A percentile compares a stretch with the other conserved stretches of the same genome.
These are phyloP conservation scores for Neuroterus valhalla DNA, from an alignment of 1,140 invertebrate species.

Conservation along the genomic window DNA sequence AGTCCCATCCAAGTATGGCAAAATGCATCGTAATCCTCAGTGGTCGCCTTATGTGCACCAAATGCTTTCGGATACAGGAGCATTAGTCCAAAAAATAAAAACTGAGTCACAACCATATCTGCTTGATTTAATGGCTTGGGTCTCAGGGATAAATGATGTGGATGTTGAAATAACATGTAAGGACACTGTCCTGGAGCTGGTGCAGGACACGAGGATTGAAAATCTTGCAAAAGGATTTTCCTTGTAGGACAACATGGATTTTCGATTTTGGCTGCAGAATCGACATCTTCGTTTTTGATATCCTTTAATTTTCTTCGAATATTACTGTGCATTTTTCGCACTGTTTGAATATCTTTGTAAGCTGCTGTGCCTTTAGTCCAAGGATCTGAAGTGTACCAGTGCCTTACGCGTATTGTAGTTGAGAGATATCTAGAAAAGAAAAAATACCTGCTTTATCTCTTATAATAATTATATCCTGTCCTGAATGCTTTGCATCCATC, in stretches of 20 bases:
- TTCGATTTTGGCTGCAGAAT: constrained; percentile 49
- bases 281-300: constrained; percentile 44
- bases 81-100: constrained; percentile 85
- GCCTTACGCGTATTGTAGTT: constrained; percentile 68
- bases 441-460: neutral
- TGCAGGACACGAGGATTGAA: constrained; percentile 42
- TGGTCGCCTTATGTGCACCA: constrained; percentile 75
- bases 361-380: constrained; percentile 66
- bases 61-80: constrained; percentile 80
- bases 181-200: constrained; percentile 45
- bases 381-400: constrained; percentile 74
- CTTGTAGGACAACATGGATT: constrained; percentile 72
- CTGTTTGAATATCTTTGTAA: constrained; percentile 66
- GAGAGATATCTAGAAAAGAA: constrained; percentile 67
- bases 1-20: constrained; percentile 87
- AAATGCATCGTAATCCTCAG: constrained; percentile 81
- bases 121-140: constrained; percentile 76
- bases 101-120: constrained; percentile 87
- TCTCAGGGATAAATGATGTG: constrained; percentile 66
- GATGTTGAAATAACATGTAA: constrained; percentile 74
- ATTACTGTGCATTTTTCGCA: constrained; percentile 69
- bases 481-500: neutral
- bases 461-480: neutral
- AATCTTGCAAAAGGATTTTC: constrained; percentile 38
- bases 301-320: constrained; percentile 63